Evolutionary conservation across 2,113 vertebrate genomes (phyloP).

Genomic region (Neodontobutis hainanensis): DNA sequence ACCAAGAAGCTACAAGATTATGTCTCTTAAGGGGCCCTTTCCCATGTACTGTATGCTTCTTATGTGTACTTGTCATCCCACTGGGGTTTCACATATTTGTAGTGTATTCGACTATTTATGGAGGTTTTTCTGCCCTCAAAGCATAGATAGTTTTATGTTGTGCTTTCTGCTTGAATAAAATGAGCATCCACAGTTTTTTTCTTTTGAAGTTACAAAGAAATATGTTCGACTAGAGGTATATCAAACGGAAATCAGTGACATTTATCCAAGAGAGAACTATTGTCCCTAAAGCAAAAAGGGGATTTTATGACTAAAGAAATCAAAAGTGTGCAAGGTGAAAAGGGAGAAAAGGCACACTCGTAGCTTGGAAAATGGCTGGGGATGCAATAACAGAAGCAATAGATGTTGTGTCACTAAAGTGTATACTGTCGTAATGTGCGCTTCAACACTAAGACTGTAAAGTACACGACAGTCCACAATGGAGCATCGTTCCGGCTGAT

Average conservation of each 20-base stretch:
- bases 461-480: no score
- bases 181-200: background rate
- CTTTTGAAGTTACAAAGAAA: background rate
- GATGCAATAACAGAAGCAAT: background rate
- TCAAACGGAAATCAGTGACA: background rate
- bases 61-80: background rate
- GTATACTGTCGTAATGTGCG: background rate
- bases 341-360: background rate
- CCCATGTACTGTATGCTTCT: conserved; percentile 8
- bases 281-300: background rate
- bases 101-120: background rate
- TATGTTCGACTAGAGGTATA: background rate
- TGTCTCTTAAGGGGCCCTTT: background rate
- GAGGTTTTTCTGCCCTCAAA: background rate
- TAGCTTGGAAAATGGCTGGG: background rate
- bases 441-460: no score
- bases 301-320: background rate
- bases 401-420: background rate
- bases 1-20: conserved; percentile 11
- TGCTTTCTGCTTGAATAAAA: background rate
- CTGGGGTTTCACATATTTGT: no score
- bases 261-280: background rate
- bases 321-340: background rate
- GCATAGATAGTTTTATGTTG: background rate
- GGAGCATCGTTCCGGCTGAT: no score